Conservation (phyloP, 1,140 invertebrate species). For the Lepidurus packardi region DNA sequence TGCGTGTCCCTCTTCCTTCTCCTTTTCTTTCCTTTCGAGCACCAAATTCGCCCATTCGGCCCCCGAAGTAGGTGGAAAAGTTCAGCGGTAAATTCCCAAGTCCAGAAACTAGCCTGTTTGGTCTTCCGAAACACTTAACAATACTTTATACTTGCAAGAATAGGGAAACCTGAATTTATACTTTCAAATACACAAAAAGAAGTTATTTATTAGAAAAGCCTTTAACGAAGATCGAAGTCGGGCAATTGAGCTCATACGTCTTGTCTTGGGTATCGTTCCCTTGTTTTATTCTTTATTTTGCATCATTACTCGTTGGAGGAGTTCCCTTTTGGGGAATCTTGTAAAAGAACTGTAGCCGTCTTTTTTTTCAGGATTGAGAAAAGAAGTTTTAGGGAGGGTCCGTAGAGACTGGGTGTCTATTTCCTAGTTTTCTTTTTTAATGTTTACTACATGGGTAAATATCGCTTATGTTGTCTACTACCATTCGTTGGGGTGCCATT, state of each 20-base stretch:
- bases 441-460: not conserved
- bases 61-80: no score
- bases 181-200: not conserved
- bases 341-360: not conserved
- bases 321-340: not conserved
- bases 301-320: not conserved
- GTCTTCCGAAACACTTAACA: no score
- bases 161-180: no score
- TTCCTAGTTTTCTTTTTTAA: not conserved
- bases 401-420: not conserved
- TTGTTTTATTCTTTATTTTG: not conserved
- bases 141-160: no score
- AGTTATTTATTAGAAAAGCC: not conserved
- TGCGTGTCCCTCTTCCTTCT: not conserved
- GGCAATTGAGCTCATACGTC: slow-evolving; percentile 10
- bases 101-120: no score
- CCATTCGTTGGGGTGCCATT: no score
- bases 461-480: no score
- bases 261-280: not conserved
- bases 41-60: no score
- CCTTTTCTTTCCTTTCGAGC: no score
- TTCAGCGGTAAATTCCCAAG: no score
- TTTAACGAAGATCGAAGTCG: not conserved
- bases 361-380: not conserved
- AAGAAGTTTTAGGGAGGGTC: not conserved